Evolutionary conservation across 2,797 vertebrate species (phyloP).

Genomic region (Lithobates sylvaticus): DNA sequence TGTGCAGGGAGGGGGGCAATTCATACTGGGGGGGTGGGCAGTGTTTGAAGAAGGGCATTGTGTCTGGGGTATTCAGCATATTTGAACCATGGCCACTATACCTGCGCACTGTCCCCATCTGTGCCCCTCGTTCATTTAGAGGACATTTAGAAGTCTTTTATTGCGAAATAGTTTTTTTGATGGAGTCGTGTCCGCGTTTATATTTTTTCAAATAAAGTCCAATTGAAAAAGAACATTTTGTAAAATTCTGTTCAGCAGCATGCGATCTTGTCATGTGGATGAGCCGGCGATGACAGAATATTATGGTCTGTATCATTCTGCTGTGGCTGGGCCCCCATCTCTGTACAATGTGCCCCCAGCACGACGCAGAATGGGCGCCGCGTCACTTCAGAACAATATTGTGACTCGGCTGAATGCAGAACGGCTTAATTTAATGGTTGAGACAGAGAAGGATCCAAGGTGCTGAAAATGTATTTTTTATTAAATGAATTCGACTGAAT

Average conservation of each 20-base stretch:
- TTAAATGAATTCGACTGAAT: not conserved
- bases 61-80: too few relatives aligned
- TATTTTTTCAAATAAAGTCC: too few relatives aligned
- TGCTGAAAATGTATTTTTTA: not conserved
- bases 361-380: not conserved
- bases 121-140: too few relatives aligned
- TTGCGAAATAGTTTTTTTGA: too few relatives aligned
- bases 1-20: too few relatives aligned
- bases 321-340: not conserved
- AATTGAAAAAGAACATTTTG: not conserved
- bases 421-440: not conserved
- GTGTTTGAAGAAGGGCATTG: too few relatives aligned
- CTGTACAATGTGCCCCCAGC: conserved; percentile 1
- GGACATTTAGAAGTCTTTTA: too few relatives aligned
- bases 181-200: too few relatives aligned
- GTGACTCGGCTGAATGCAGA: not conserved
- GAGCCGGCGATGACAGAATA: not conserved
- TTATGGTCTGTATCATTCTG: not conserved
- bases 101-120: too few relatives aligned
- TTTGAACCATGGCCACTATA: too few relatives aligned
- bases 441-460: not conserved
- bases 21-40: too few relatives aligned
- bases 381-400: not conserved
- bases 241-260: not conserved
- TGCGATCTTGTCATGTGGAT: not conserved